Evolutionary conservation across 2,113 vertebrate species (phyloP).

Genomic region (Poeciliopsis retropinna): DNA sequence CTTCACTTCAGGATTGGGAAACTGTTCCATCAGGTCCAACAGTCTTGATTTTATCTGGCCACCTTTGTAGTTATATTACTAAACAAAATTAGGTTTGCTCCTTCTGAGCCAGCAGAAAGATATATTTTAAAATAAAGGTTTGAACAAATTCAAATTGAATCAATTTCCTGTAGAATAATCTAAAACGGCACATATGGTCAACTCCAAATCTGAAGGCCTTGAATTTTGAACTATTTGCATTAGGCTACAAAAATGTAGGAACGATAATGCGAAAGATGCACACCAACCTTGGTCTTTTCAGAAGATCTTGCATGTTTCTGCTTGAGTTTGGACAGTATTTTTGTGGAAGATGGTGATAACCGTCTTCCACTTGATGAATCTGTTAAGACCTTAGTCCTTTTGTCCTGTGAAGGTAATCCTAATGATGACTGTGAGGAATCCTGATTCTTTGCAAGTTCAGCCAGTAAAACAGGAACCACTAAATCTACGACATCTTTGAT

Average conservation of each 20-base stretch:
- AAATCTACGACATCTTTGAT: conserved; percentile 64
- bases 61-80: background rate
- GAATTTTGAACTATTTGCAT: background rate
- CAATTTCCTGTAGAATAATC: no score
- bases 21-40: background rate
- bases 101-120: background rate
- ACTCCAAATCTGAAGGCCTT: background rate
- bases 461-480: conserved; percentile 65
- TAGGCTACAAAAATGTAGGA: background rate
- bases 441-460: conserved; percentile 63
- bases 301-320: conserved; percentile 8
- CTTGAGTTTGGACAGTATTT: background rate
- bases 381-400: background rate
- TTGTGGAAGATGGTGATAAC: conserved; percentile 4
- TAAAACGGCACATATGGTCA: background rate
- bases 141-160: no score
- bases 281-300: conserved; percentile 21
- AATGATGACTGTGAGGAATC: conserved; percentile 31
- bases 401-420: background rate
- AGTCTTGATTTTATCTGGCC: background rate
- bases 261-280: background rate
- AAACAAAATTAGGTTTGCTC: background rate
- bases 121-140: no score
- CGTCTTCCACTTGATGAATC: background rate
- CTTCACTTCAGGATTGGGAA: background rate